phyloP scores from a whole-genome alignment of 2,113 vertebrate genomes.

The Dunckerocampus dactyliophorus region DNA sequence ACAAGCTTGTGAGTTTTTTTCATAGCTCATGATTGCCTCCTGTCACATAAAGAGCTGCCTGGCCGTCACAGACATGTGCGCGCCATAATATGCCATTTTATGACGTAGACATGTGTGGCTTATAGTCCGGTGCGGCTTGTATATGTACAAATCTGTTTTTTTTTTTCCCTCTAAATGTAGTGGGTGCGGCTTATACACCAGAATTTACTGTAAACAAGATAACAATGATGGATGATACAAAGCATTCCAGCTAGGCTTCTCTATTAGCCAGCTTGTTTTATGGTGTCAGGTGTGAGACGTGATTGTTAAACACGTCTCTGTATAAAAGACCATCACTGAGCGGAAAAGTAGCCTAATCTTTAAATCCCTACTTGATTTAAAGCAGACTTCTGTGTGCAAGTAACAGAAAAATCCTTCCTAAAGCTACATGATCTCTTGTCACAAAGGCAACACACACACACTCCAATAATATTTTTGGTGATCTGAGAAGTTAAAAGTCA shows the following conservation, averaged over 20 bases:
- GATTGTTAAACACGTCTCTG: not conserved
- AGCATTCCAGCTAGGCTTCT: not conserved
- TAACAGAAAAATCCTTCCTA: not conserved
- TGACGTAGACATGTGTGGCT: too few species aligned
- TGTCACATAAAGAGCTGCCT: too few species aligned
- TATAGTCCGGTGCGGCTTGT: too few species aligned
- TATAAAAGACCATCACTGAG: not conserved
- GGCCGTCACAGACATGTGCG: too few species aligned
- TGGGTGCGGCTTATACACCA: too few species aligned
- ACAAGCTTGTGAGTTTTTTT: too few species aligned
- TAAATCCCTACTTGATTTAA: not conserved
- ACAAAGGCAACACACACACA: not conserved
- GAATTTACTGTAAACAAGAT: too few species aligned
- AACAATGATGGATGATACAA: too few species aligned
- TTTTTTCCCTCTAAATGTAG: too few species aligned
- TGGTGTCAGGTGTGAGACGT: not conserved
- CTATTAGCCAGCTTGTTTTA: not conserved
- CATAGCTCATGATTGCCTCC: too few species aligned
- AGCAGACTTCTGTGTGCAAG: not conserved
- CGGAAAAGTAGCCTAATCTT: not conserved
- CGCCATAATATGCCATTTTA: too few species aligned
- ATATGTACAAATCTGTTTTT: too few species aligned
- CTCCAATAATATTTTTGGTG: not conserved
- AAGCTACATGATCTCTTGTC: not conserved
- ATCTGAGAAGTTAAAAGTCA: conserved; percentile 3